Percentiles rank a stretch among this genome's conserved stretches.
These are phyloP conservation scores for Scaptomyza reducta DNA, from an alignment of 2,888 invertebrate genomes.

Conservation along the genomic window DNA sequence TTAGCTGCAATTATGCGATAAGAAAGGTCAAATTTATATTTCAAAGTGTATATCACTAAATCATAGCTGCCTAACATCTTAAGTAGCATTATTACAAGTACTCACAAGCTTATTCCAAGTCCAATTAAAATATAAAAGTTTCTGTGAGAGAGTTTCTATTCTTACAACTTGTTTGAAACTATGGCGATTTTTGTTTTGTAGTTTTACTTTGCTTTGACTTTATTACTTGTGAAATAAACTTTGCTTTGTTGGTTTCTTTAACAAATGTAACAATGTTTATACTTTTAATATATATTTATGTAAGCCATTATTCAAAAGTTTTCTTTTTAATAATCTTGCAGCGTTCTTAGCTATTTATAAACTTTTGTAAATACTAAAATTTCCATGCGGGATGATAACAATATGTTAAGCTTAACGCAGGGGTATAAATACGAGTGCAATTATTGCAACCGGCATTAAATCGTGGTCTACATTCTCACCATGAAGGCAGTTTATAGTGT, in stretches of 20 bases:
- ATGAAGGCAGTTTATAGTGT: constrained; percentile 7
- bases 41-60: neutral
- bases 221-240: neutral
- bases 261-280: too few species aligned
- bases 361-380: too few species aligned
- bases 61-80: neutral
- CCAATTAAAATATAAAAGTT: neutral
- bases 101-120: neutral
- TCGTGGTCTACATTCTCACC: neutral
- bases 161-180: neutral
- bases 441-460: neutral
- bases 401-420: neutral
- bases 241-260: neutral
- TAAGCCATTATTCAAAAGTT: too few species aligned
- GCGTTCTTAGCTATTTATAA: too few species aligned
- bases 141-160: neutral
- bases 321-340: neutral
- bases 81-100: neutral
- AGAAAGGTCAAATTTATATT: constrained; percentile 36
- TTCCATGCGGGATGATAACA: too few species aligned
- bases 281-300: too few species aligned
- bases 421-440: too few species aligned
- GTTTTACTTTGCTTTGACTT: too few species aligned
- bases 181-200: neutral
- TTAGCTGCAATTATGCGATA: constrained; percentile 49